Base-by-base conservation (phyloP, 2,113 vertebrate species). In the Porphyrio hochstetteri region DNA sequence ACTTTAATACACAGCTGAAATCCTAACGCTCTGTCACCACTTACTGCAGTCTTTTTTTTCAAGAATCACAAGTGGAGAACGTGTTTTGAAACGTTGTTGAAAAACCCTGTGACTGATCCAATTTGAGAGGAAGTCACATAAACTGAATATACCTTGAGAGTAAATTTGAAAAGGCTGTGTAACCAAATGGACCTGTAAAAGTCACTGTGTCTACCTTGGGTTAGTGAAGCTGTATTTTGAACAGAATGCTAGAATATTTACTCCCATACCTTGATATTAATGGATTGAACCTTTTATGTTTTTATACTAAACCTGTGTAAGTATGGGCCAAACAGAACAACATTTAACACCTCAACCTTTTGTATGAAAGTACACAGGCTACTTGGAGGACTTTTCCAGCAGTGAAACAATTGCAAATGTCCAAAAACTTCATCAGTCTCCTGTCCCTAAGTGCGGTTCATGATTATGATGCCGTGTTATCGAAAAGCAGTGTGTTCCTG, bases 331-430 rank as follows among this genome's bases (percentile, higher is more conserved):
- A 86, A 38, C 10, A 87, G 61, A 40, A 40, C 15, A 83, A n/a
- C 2, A 3, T 48, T 48, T 84, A 92, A 20, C n/a, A 57, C 19
- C 33, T 77, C 71, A 33, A 48, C 9, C 27, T 88, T 88, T 61
- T 68, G 25, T 11, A 5, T 75, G 33, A 74, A 77, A 71, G 50
- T 6, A 11, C 28, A 28, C 8, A 31, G 42, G 25, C 48, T 86
- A 6, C 69, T 65, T 1, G 1, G 21, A 53, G 23, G 35, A 72
- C 56, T 90, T 74, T 25, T 80, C 25, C 0, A 0, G 17, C 7
- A 81, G 35, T 52, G 15, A 28, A 64, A 67, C 44, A 52, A 42
- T 25, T 80, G 46, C 52, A 68, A 3, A 42, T 44, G 27, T 68
- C 42, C 42, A 16, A 64, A 84, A 67, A 38, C 36, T 38, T 87